Base-by-base conservation (phyloP, 2,888 invertebrate species). In the Acleris emargana region DNA sequence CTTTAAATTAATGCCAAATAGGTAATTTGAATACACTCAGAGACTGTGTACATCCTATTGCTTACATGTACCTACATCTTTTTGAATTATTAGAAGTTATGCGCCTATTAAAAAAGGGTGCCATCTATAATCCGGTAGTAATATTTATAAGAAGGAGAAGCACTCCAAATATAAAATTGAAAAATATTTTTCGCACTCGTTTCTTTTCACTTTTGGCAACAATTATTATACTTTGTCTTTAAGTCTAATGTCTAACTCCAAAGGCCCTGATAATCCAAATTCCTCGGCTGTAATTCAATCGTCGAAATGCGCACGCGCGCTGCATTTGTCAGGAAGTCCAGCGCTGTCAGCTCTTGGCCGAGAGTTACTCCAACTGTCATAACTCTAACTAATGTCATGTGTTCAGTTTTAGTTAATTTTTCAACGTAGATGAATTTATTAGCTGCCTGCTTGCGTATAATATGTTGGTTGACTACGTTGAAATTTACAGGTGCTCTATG, bases 301-400 rank as follows among this genome's bases (percentile, higher is more conserved):
- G 45, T 73, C 68, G 45, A 49, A 50, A 45, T 58, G 53, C 68
- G 77, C 88, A 89, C 81, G 85, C 86, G 89, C 70, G 84, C 76
- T 64, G 72, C 79, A 88, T 87, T 78, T 78, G 74, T 89, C 87
- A 88, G 86, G 83, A 87, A 87, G 80, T 84, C 83, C 81, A 82
- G 78, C 72, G 79, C 79, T 81, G 84, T 83, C 83, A 79, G 81
- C 72, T 72, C 81, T 89, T 91, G 89, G 89, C 89, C 76, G 72
- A 83, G 80, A 83, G 79, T 73, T 74, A 80, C 72, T 72, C 76
- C 86, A 87, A 79, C 82, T 87, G 83, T 88, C 86, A 86, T 86
- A 89, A 85, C 82, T 75, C 70, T 55, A 69, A 78, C 77, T 80
- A 82, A 84, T 84, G 76, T 75, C 73, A 77, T 78, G 77, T 74